Conservation (phyloP, 2,113 vertebrate species). For the Gopherus flavomarginatus region DNA sequence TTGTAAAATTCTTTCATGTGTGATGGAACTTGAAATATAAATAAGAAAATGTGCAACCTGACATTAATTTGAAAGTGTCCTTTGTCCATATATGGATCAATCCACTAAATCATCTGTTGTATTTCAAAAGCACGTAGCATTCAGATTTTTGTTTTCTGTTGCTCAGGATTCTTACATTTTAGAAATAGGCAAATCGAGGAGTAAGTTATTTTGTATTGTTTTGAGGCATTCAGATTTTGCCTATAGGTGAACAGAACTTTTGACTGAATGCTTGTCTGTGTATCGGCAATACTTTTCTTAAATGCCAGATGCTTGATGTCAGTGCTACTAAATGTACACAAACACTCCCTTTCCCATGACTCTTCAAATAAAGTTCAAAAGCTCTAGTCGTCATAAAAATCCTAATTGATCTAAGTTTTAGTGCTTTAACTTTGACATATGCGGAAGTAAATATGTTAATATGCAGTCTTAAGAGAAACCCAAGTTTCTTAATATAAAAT, state of each 20-base stretch:
- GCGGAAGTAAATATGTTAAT: neutral
- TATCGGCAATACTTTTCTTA: constrained; percentile 30
- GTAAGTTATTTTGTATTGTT: neutral
- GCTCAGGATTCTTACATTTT: neutral
- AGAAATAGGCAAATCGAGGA: neutral
- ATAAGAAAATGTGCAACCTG: neutral
- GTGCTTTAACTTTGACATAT: neutral
- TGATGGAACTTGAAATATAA: neutral
- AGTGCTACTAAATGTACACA: constrained; percentile 67
- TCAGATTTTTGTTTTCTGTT: rapidly evolving
- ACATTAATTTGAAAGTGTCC: neutral
- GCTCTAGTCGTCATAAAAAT: constrained; percentile 26
- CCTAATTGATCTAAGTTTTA: neutral
- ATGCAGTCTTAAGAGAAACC: neutral
- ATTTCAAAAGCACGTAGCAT: neutral
- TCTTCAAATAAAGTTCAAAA: constrained; percentile 52
- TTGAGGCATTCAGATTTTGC: constrained; percentile 1
- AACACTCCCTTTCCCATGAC: constrained; percentile 52
- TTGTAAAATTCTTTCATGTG: neutral
- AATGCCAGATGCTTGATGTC: constrained; percentile 19
- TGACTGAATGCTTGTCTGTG: neutral
- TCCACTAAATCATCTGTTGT: neutral
- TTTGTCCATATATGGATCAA: neutral
- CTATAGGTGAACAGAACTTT: neutral
- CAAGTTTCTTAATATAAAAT: constrained; percentile 6